Base-by-base conservation (phyloP, 2,888 invertebrate species). In the Bombyx huttoni region DNA sequence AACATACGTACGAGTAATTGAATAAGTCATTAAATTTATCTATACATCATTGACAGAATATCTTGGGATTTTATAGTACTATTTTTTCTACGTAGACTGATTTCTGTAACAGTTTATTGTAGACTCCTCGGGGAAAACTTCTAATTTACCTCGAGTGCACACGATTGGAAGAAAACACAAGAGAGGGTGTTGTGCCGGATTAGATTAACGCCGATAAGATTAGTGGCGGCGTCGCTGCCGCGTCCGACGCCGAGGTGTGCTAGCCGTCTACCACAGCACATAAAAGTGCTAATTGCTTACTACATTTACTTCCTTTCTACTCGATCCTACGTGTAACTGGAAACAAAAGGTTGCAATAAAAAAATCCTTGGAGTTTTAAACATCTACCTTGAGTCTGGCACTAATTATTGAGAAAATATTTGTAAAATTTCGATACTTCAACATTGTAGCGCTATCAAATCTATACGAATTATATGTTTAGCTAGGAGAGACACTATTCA, bases 121-220 rank as follows among this genome's bases (percentile, higher is more conserved):
- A 61, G 70, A 75, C 63, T 80, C 84, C 68, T 81, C 53, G 58
- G 81, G 81, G 85, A 80, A 76, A 82, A 79, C 72, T 72, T 78
- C 76, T 84, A 85, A 87, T 85, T 83, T 80, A 84, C 80, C 82
- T 80, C 74, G 81, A 83, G 77, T 85, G 84, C 81, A 84, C 85
- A 82, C 85, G 82, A 85, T 82, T 86, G 80, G 76, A 85, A 85
- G 86, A 85, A 86, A 85, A 86, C 81, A 84, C 82, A 74, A 84
- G 84, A 81, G 82, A 82, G 80, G 78, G 78, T 78, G 79, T 76
- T 80, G 79, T 73, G 75, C 64, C 62, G 77, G 78, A 87, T 88
- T 86, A 81, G 85, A 87, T 87, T 86, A 86, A 78, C 62, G 65
- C 60, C 70, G 86, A 86, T 86, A 82, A 84, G 85, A 86, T 87